Conservation (phyloP, 1,140 invertebrate species). For the Ostrea edulis region DNA sequence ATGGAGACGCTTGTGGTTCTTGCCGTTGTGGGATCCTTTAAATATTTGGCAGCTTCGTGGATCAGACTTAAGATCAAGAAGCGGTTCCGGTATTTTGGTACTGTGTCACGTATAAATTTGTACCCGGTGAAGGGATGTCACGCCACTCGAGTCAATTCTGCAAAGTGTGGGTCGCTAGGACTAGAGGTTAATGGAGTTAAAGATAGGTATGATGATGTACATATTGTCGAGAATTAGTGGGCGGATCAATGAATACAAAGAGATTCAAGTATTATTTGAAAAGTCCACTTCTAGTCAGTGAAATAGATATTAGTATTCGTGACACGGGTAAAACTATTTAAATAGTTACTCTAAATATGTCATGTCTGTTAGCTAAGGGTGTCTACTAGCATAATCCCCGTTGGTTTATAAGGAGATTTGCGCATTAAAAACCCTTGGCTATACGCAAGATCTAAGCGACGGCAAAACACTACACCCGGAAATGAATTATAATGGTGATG, state of each 20-base stretch:
- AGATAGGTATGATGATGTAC: neutral
- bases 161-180: neutral
- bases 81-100: constrained; percentile 3
- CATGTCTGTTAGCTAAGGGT: no score
- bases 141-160: neutral
- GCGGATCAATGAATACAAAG: neutral
- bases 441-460: no score
- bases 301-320: no score
- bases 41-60: neutral
- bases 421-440: no score
- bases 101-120: neutral
- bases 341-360: no score
- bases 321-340: no score
- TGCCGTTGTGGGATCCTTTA: neutral
- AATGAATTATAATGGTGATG: no score
- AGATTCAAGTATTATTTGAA: no score
- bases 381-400: no score
- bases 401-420: no score
- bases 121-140: constrained; percentile 5
- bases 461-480: no score
- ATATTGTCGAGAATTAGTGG: neutral
- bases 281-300: no score
- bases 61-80: neutral
- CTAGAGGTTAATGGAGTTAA: neutral
- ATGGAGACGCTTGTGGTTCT: neutral